Evolutionary conservation across 2,113 vertebrate genomes (phyloP).

Genomic region (Eptesicus fuscus): DNA sequence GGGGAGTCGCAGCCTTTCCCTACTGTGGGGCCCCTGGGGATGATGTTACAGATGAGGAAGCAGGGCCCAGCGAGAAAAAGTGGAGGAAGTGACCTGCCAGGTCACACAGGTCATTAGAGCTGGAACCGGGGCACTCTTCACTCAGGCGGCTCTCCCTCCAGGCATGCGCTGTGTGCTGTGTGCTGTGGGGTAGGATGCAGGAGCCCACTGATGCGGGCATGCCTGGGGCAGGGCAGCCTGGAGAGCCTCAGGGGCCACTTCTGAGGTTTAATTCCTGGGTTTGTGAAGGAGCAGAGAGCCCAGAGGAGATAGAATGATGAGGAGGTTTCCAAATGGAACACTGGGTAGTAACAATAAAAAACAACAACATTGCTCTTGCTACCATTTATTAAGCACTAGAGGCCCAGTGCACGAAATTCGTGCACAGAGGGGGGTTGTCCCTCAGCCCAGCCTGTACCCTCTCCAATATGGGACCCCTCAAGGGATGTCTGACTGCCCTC

Average conservation of each 20-base stretch:
- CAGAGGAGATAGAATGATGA: neutral
- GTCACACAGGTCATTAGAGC: neutral
- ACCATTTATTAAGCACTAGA: neutral
- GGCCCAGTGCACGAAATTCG: too few species aligned
- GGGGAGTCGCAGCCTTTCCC: neutral
- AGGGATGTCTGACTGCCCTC: too few species aligned
- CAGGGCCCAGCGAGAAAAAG: neutral
- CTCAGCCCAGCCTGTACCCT: too few species aligned
- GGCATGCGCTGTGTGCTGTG: neutral
- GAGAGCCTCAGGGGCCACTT: neutral
- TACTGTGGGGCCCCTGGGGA: neutral
- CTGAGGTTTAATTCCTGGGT: neutral
- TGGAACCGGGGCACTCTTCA: rapidly evolving
- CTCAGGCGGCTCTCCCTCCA: neutral
- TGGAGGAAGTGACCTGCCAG: neutral
- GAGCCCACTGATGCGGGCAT: neutral
- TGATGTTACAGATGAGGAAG: neutral
- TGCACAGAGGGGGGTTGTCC: too few species aligned
- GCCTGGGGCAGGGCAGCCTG: rapidly evolving
- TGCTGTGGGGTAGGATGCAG: neutral
- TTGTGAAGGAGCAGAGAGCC: neutral
- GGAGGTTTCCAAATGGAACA: neutral
- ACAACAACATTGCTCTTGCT: neutral
- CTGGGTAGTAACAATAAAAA: neutral
- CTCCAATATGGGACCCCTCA: too few species aligned